Conservation (phyloP, 2,113 vertebrate species). For the Helogale parvula region DNA sequence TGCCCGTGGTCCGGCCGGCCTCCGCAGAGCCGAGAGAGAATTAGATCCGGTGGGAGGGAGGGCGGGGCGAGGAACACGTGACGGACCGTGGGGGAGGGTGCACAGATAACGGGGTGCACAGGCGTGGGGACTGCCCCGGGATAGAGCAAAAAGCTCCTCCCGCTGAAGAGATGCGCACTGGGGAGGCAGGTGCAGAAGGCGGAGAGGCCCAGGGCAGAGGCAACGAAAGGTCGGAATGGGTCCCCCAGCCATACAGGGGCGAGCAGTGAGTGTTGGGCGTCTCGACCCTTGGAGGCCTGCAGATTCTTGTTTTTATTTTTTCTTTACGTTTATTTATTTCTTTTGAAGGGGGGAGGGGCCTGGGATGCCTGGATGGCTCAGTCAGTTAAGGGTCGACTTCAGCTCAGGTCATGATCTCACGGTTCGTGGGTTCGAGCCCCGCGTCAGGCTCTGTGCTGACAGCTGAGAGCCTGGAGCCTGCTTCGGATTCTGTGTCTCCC, state of each 20-base stretch:
- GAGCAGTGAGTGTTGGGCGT: neutral
- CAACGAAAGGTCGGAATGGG: neutral
- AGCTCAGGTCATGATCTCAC: neutral
- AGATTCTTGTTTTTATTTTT: too few relatives aligned
- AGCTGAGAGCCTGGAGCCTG: too few relatives aligned
- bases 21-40: neutral
- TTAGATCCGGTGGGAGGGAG: neutral
- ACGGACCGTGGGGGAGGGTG: neutral
- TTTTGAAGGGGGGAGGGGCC: neutral
- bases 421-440: neutral
- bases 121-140: neutral
- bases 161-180: neutral
- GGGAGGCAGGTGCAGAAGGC: neutral
- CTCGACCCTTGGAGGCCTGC: neutral
- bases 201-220: neutral
- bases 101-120: neutral
- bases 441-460: neutral
- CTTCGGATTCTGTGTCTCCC: too few relatives aligned
- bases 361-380: neutral
- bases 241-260: neutral
- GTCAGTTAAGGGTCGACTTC: neutral
- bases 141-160: neutral
- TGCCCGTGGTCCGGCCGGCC: neutral
- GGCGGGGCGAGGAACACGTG: neutral
- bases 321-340: too few relatives aligned